Evolutionary conservation across 2,113 vertebrate species (phyloP).

Genomic region (Hipposideros armiger): DNA sequence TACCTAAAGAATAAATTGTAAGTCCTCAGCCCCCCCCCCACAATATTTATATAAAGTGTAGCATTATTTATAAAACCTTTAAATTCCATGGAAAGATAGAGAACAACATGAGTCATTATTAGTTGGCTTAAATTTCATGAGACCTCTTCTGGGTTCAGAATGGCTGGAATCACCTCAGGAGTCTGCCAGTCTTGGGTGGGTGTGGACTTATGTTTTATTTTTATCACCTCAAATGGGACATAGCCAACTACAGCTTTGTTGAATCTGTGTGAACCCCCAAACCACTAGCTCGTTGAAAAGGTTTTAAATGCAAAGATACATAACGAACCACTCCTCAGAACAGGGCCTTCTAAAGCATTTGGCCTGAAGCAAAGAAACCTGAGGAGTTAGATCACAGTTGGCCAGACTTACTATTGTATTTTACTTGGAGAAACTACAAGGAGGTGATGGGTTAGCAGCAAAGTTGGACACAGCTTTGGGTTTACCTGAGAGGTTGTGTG

Average conservation of each 20-base stretch:
- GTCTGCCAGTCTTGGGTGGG: neutral
- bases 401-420: slow-evolving; percentile 28
- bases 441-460: slow-evolving; percentile 9
- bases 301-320: neutral
- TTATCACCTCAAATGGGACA: slow-evolving; percentile 27
- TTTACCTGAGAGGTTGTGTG: neutral
- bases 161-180: neutral
- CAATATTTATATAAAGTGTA: slow-evolving; percentile 48
- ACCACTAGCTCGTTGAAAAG: neutral
- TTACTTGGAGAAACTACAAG: slow-evolving; percentile 36
- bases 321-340: slow-evolving; percentile 39
- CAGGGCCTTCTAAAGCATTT: slow-evolving; percentile 54
- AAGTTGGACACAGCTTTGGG: neutral
- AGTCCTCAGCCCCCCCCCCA: neutral
- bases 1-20: neutral
- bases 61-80: slow-evolving; percentile 56
- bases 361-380: slow-evolving; percentile 51
- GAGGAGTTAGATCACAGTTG: slow-evolving; percentile 56
- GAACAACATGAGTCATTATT: slow-evolving; percentile 57
- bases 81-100: slow-evolving; percentile 23
- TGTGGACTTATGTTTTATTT: neutral
- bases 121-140: slow-evolving; percentile 55
- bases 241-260: neutral
- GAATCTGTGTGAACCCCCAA: slow-evolving; percentile 2
- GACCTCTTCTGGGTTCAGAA: neutral